Base-by-base conservation (phyloP, 2,888 invertebrate genomes). In the Zhuqinia jingwanae region DNA sequence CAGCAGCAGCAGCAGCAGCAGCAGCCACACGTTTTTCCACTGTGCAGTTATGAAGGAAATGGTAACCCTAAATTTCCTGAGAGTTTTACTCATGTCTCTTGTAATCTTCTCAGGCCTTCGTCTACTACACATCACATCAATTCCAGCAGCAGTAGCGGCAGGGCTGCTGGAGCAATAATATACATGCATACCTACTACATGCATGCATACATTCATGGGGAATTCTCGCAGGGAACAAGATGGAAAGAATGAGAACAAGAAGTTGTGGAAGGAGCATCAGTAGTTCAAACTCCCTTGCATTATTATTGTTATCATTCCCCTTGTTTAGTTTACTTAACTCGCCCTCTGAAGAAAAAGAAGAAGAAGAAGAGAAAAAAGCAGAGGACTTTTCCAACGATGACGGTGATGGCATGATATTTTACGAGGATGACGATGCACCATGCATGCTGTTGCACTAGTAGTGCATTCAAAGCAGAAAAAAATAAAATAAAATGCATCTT, bases 1-100 rank as follows among this genome's bases (percentile, higher is more conserved):
- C n/a, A 6, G 25, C n/a, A n/a, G 30, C 17, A 2, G 15, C 53
- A 58, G 76, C 36, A 45, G 25, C n/a, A 17, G 30, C 50, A 73
- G 30, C 73, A 53, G 25, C 27, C 50, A 27, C 73, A 50, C 25
- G 45, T 47, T 13, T n/a, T n/a, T n/a, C n/a, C n/a, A n/a, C n/a
- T n/a, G n/a, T n/a, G n/a, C n/a, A n/a, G n/a, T 36, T 3, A 76
- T 87, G 87, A 82, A 82, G 87, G 82, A 82, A 87, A 87, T 82
- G 87, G 87, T 82, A 87, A 87, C 87, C 87, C 82, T 87, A 82
- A 87, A 87, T 87, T 87, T 87, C 87, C 87, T 87, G 76, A 87
- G 87, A 82, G 82, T 87, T 87, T 87, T 87, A 87, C 82, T 81
- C 87, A 87, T 82, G 87, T 82, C 87, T 82, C 77, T 82, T 87